Evolutionary conservation across 1,140 invertebrate genomes (phyloP).

Genomic region (Apis cerana): DNA sequence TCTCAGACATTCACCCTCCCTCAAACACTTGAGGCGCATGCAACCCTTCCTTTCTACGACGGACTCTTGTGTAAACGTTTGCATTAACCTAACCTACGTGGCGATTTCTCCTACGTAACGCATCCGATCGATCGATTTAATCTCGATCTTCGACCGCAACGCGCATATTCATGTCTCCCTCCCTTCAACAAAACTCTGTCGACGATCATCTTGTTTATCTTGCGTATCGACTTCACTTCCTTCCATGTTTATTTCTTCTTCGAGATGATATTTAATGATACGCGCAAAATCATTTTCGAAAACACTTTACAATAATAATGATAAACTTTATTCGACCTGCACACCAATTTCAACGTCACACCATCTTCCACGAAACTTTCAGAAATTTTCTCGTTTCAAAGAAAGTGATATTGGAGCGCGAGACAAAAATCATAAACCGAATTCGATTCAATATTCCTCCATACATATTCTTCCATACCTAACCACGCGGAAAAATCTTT

Average conservation of each 20-base stretch:
- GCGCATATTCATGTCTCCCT: slow-evolving; percentile 43
- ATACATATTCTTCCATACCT: neutral
- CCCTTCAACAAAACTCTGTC: neutral
- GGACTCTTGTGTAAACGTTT: slow-evolving; percentile 65
- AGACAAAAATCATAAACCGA: neutral
- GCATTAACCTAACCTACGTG: slow-evolving; percentile 53
- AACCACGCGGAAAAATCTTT: neutral
- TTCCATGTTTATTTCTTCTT: too few relatives aligned
- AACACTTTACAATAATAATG: too few relatives aligned
- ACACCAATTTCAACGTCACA: too few relatives aligned
- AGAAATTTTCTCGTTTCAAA: too few relatives aligned
- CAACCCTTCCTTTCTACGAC: neutral
- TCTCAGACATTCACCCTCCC: slow-evolving; percentile 62
- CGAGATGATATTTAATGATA: too few relatives aligned
- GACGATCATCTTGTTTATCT: too few relatives aligned
- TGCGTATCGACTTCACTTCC: too few relatives aligned
- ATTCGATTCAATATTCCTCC: neutral
- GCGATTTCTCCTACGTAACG: slow-evolving; percentile 45
- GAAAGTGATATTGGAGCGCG: too few relatives aligned
- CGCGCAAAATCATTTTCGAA: too few relatives aligned
- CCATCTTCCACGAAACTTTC: neutral
- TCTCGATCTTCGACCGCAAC: slow-evolving; percentile 47
- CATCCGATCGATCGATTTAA: slow-evolving; percentile 67
- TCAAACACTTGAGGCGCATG: slow-evolving; percentile 44
- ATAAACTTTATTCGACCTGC: too few relatives aligned